phyloP scores from a whole-genome alignment of 2,888 invertebrate species.

The Zeuzera pyrina region DNA sequence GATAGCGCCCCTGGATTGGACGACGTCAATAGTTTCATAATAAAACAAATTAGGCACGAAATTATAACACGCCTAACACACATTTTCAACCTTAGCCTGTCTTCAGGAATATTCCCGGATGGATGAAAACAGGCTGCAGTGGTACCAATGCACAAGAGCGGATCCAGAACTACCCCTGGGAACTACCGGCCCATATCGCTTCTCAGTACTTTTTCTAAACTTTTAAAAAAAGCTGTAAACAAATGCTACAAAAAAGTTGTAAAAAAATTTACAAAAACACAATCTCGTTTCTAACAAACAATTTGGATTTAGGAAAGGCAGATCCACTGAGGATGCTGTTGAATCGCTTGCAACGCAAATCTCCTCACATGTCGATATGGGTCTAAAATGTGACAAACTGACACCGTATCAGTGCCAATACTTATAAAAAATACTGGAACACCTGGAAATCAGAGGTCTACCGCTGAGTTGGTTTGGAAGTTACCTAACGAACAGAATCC shows the following conservation, averaged over 20 bases:
- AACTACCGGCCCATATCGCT: conserved; percentile 14
- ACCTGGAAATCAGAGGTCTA: no score
- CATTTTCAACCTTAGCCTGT: conserved; percentile 11
- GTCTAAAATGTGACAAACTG: no score
- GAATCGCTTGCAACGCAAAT: no score
- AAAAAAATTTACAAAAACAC: conserved; percentile 4
- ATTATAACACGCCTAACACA: conserved; percentile 8
- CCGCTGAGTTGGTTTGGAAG: no score
- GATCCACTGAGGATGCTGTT: no score
- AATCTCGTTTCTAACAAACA: conserved; percentile 1
- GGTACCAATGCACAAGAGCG: no score
- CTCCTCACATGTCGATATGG: no score
- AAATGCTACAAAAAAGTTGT: conserved; percentile 3
- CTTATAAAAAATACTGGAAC: no score
- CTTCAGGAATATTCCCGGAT: conserved; percentile 11
- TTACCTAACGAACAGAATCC: no score
- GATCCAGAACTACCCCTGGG: conserved; percentile 1
- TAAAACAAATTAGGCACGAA: conserved; percentile 7
- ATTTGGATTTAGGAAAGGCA: no score
- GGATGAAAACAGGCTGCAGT: conserved; percentile 11
- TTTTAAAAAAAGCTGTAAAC: conserved; percentile 2
- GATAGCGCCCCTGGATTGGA: conserved; percentile 11
- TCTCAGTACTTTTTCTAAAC: conserved; percentile 5
- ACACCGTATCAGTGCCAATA: no score
- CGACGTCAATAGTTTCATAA: conserved; percentile 5